phyloP scores from a whole-genome alignment of 2,113 vertebrate genomes.

The Ammospiza caudacuta region DNA sequence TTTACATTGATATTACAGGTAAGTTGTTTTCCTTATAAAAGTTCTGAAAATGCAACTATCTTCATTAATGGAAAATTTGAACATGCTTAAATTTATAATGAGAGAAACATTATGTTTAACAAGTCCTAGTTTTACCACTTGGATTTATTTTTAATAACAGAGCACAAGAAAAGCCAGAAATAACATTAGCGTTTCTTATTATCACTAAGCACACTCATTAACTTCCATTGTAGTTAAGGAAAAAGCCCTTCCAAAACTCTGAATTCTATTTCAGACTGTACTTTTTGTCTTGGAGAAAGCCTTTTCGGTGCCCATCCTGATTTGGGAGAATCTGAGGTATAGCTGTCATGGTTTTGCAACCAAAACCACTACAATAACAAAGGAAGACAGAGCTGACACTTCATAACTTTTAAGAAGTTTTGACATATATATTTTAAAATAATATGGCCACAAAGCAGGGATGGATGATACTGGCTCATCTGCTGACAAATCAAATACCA shows the following conservation, averaged over 20 bases:
- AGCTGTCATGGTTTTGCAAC: background rate
- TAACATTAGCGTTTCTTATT: background rate
- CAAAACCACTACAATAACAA: background rate
- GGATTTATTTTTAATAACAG: background rate
- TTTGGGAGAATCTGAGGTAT: background rate
- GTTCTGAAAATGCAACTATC: background rate
- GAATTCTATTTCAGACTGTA: background rate
- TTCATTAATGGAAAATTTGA: background rate
- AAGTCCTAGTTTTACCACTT: background rate
- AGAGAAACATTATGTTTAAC: background rate
- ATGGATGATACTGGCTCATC: background rate
- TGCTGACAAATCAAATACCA: background rate
- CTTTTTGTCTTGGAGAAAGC: background rate
- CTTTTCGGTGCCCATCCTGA: background rate
- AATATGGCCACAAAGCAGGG: background rate
- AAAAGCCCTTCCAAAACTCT: background rate
- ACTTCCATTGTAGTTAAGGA: background rate
- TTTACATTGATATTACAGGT: background rate
- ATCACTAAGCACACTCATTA: background rate
- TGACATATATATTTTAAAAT: background rate
- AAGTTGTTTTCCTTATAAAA: background rate
- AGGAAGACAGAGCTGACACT: background rate
- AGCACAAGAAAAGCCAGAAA: background rate
- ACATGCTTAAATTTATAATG: background rate
- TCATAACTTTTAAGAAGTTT: background rate